Evolutionary conservation across 2,888 invertebrate species (phyloP), one percentile per base, ranked within the genome.

Genomic region (Penaeus monodon): DNA sequence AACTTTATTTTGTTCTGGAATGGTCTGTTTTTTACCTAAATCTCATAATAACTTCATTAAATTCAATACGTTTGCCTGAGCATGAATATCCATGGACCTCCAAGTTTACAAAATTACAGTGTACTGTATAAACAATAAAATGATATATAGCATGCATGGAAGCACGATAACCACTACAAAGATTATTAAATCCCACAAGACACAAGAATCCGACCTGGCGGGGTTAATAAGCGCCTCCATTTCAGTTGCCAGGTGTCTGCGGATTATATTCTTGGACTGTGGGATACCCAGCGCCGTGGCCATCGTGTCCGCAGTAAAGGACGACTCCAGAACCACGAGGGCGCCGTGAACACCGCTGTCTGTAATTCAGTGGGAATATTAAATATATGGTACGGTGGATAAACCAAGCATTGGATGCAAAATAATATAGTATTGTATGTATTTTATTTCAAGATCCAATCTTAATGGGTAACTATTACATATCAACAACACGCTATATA

Each of bases 331-430:
- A 27, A 98, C 98, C 83, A 98, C 97, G 90, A 98, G 93, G 22
- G 98, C 98, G 89, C 98, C 98, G 92, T 98, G 98, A 17, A 98
- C 97, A 91, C 98, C 98, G 92, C 97, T 97, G 93, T 98, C 97
- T 96, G 93, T 90, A 92, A 87, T 91, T 91, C 88, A 81, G 80
- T 27, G 66, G 33, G 8, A 33, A 22, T 20, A n/a, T 44, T 27
- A 64, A 33, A 24, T 38, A 63, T 29, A 85, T 27, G n/a, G 14
- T 57, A 22, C 29, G 14, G 49, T 24, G 27, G 4, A 66, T 24
- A 14, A 7, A 17, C 29, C 2, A 20, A 78, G 29, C 38, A 22
- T 8, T 57, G 6, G 8, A 7, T 29, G 78, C 78, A 44, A 17
- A 0, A 57, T 57, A 3, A 17, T 17, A 4, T 20, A 57, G 57